Evolutionary conservation across 2,113 vertebrate species (phyloP).

Genomic region (Tinamus guttatus): DNA sequence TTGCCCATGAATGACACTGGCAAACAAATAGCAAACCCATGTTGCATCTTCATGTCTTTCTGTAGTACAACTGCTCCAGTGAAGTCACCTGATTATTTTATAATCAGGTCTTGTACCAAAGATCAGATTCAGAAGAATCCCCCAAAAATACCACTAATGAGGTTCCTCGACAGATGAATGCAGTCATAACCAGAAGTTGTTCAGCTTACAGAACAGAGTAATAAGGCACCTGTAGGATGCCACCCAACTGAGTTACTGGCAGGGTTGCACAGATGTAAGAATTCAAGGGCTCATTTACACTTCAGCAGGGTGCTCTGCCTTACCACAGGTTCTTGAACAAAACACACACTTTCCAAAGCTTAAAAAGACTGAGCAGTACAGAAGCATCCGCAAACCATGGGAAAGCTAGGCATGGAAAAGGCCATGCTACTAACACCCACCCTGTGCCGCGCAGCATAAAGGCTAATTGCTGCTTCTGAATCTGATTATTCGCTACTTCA

Average conservation of each 20-base stretch:
- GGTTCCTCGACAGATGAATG: not conserved
- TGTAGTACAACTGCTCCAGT: not conserved
- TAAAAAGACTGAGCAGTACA: not conserved
- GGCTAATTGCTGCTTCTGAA: not conserved
- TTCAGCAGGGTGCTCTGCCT: not conserved
- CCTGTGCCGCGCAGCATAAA: not conserved
- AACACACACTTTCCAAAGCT: not conserved
- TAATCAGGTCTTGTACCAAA: not conserved
- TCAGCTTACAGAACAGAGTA: slow-evolving; percentile 1
- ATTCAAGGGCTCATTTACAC: not conserved
- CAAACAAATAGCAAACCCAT: not conserved
- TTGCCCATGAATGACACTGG: not conserved
- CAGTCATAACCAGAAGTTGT: not conserved
- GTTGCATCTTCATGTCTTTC: not conserved
- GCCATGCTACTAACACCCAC: not conserved
- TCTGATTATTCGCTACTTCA: not conserved
- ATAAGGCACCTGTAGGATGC: not conserved
- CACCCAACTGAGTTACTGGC: not conserved
- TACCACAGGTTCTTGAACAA: not conserved
- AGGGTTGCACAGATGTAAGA: not conserved
- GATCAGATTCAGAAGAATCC: not conserved
- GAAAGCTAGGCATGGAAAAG: not conserved
- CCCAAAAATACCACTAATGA: not conserved
- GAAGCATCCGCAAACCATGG: not conserved
- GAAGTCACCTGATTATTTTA: not conserved